Base-by-base conservation (phyloP, 2,888 invertebrate genomes). In the Halocaridina rubra region DNA sequence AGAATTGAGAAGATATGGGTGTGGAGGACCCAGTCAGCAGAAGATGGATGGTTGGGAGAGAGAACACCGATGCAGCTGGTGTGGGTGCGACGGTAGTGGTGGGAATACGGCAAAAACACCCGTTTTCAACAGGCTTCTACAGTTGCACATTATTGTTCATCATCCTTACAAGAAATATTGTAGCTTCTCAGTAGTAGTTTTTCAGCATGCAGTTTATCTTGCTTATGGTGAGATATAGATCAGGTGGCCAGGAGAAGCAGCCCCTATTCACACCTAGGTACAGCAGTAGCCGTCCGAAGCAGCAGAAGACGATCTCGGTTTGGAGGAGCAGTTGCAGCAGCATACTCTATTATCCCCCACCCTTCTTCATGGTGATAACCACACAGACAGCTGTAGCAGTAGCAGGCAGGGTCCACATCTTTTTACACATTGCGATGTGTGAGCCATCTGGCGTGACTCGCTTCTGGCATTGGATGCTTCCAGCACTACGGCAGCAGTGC, bases 101-200 rank as follows among this genome's bases (percentile, higher is more conserved):
- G 76, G 81, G 64, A 75, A 67, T 76, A 81, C 81, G 69, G 72
- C 82, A 72, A 30, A 72, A 84, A 78, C 82, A 78, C 82, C 72
- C 57, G 82, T 67, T 77, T 75, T n/a, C n/a, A 57, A 46, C 33
- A 46, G 76, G 32, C 22, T 76, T 53, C 53, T 53, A 39, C 32
- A 77, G 71, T 84, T 84, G 82, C 82, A 84, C 82, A 71, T 77
- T 57, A 75, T 53, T 53, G 16, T 69, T 27, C 16, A 33, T 72
- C 82, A 72, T 75, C 82, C 29, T 78, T 84, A 78, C 82, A 84
- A 84, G 82, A 78, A 71, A 84, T 78, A 77, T 84, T 84, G 82
- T 84, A 84, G 82, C 82, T 61, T 84, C 82, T 82, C 78, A 84
- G 82, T 84, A 84, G 82, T 84, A 82, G 57, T 78, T 74, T 84